Percentiles rank a stretch among this genome's conserved stretches.
phyloP scores from a whole-genome alignment of 2,113 vertebrate genomes.

The Pteronura brasiliensis region DNA sequence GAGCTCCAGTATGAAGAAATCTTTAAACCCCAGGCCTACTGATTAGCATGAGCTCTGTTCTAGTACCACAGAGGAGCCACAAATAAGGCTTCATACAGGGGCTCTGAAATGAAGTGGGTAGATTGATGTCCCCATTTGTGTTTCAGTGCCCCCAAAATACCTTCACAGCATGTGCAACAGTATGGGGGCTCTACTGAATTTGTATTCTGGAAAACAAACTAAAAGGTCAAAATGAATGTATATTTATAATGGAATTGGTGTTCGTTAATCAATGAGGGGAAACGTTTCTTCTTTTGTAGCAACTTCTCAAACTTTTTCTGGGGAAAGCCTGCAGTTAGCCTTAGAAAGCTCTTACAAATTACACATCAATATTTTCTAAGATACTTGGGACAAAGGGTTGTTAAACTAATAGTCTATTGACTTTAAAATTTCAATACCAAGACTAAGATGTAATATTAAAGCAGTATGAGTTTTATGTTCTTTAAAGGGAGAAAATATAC shows the following conservation, averaged over 20 bases:
- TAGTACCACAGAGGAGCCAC: neutral
- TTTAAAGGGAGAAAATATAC: neutral
- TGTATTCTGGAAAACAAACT: slow-evolving; percentile 50
- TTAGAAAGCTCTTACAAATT: slow-evolving; percentile 36
- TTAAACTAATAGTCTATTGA: neutral
- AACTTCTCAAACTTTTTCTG: slow-evolving; percentile 49
- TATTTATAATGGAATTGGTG: slow-evolving; percentile 56
- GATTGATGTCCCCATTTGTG: slow-evolving; percentile 23
- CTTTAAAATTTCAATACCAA: slow-evolving; percentile 14
- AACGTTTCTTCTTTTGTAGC: slow-evolving; percentile 40
- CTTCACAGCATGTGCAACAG: slow-evolving; percentile 33
- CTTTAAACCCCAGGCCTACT: slow-evolving; percentile 57
- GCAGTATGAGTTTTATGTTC: neutral
- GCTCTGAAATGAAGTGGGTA: neutral
- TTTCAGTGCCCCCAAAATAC: slow-evolving; percentile 45
- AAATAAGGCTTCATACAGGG: slow-evolving; percentile 19
- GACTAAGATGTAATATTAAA: slow-evolving; percentile 8
- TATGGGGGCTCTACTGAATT: neutral
- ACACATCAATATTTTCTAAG: slow-evolving; percentile 40
- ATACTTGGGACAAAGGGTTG: neutral
- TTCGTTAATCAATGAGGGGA: slow-evolving; percentile 42
- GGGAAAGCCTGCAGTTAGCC: neutral
- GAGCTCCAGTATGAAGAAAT: slow-evolving; percentile 48
- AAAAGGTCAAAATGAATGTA: slow-evolving; percentile 56
- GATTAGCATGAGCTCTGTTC: neutral